Conservation (phyloP, 1,140 invertebrate genomes). For the Aphaenogaster ashmeadi region DNA sequence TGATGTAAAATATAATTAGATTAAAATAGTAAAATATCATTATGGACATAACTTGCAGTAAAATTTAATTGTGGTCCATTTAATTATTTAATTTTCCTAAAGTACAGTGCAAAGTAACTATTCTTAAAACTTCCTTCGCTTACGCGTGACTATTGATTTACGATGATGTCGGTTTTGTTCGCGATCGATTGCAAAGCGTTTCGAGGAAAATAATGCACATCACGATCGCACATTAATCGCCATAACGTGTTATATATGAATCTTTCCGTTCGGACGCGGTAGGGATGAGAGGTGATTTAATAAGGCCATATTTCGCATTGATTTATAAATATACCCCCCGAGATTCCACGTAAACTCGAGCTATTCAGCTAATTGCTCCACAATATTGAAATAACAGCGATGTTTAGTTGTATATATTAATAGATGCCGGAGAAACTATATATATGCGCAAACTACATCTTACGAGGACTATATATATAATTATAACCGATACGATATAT, state of each 20-base stretch:
- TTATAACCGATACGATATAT: not conserved
- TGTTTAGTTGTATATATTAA: slow-evolving; percentile 16
- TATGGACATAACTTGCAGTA: too few species aligned
- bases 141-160: not conserved
- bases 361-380: slow-evolving; percentile 29
- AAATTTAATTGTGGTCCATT: not conserved
- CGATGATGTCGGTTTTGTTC: not conserved
- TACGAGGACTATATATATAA: not conserved
- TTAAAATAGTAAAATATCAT: too few species aligned
- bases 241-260: slow-evolving; percentile 54
- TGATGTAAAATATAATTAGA: too few species aligned
- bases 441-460: not conserved
- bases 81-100: not conserved
- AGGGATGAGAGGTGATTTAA: slow-evolving; percentile 76
- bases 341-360: slow-evolving; percentile 4
- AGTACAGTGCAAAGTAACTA: not conserved
- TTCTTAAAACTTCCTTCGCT: not conserved
- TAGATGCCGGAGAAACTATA: not conserved
- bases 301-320: slow-evolving; percentile 78
- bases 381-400: slow-evolving; percentile 21
- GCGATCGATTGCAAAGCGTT: slow-evolving; percentile 42
- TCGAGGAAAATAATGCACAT: slow-evolving; percentile 63
- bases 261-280: slow-evolving; percentile 24
- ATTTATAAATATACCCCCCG: slow-evolving; percentile 79
- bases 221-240: slow-evolving; percentile 70